Evolutionary conservation across 2,888 invertebrate genomes (phyloP), one percentile per base, ranked within the genome.

Genomic region (Lysandra bellargus): DNA sequence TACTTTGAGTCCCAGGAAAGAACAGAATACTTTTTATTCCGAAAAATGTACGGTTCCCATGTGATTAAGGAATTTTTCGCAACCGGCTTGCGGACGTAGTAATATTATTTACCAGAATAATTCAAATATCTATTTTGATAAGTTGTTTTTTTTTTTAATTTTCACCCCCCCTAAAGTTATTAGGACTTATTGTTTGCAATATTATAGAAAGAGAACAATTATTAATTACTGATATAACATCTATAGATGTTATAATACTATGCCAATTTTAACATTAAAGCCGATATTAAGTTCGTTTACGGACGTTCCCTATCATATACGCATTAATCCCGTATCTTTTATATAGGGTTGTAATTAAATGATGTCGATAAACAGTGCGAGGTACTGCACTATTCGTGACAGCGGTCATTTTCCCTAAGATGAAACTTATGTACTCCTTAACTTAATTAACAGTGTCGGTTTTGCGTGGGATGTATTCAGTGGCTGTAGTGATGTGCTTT

Each of bases 401-500:
- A 78, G 78, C 49, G 61, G 64, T 49, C 73, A 69, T 69, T 80
- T 69, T 72, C 78, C 76, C 37, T 78, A 40, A 78, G 64, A 49
- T 69, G 64, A 76, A 76, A 69, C 64, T 80, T 73, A 78, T 64
- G 64, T 75, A 78, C 69, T 76, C 49, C 60, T 76, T 75, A 60
- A 12, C 78, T 82, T 82, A 81, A 82, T 81, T 82, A 82, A 82
- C 80, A 23, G 78, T 69, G 79, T 77, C 61, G 69, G 64, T 33
- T 78, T 78, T 75, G 81, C 81, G 82, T 82, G 81, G 81, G 81
- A 79, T 53, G 81, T 78, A 61, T 80, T 69, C 75, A 76, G 37
- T 69, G 69, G 78, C 44, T 76, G 49, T 76, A 76, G 76, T 76
- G 76, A 76, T 76, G 76, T 76, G 76, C 76, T 76, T 12, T 76